Evolutionary conservation across 2,113 vertebrate species (phyloP).

Genomic region (Rhadina sibilatrix): DNA sequence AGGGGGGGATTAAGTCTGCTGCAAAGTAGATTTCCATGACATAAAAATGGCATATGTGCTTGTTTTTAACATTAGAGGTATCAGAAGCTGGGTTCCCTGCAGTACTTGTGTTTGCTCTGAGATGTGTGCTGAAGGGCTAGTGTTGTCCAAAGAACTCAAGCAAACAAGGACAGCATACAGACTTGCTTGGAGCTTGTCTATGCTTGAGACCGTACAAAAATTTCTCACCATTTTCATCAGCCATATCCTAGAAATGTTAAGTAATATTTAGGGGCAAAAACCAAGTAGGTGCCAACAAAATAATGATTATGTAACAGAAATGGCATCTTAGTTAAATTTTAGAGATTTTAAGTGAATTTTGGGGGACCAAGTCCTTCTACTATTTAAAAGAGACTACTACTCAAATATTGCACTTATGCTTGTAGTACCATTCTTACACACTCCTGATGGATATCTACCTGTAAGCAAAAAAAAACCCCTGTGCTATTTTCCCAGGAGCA

Average conservation of each 20-base stretch:
- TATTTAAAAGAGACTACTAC: background rate
- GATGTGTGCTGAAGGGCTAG: background rate
- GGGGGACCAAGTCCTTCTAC: background rate
- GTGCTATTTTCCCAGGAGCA: background rate
- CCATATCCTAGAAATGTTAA: background rate
- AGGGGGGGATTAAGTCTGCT: background rate
- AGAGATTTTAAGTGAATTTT: background rate
- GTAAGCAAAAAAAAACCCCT: background rate
- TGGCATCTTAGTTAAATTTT: background rate
- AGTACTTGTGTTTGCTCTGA: background rate
- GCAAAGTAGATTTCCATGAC: background rate
- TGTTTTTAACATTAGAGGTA: background rate
- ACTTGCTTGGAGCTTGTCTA: background rate
- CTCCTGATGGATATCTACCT: background rate
- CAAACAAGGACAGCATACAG: background rate
- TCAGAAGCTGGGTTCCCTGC: background rate
- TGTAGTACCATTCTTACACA: background rate
- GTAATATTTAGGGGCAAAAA: background rate
- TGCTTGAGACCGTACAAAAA: background rate
- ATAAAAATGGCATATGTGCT: background rate
- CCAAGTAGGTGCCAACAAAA: background rate
- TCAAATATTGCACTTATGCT: background rate
- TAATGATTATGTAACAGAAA: background rate
- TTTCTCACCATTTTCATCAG: background rate
- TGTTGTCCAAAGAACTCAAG: background rate